Conservation (phyloP, 2,888 invertebrate genomes). For the Pimpla rufipes region DNA sequence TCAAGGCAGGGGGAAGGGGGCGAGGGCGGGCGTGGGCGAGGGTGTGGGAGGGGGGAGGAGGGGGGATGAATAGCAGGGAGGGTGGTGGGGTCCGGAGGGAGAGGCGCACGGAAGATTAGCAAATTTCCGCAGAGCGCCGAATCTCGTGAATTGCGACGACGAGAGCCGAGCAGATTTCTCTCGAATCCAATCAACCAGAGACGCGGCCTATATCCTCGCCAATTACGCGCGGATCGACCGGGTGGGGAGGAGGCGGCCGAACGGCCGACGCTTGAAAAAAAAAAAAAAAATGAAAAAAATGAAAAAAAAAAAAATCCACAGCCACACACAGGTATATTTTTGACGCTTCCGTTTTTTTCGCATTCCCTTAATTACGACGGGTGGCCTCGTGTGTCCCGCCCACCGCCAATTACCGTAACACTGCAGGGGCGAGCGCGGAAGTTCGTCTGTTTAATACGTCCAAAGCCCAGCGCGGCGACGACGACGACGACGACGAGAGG, state of each 20-base stretch:
- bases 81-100: background rate
- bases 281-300: slow-evolving; percentile 18
- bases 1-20: no score
- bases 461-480: background rate
- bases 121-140: slow-evolving; percentile 50
- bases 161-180: slow-evolving; percentile 42
- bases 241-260: background rate
- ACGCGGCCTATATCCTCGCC: slow-evolving; percentile 49
- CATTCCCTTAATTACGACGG: slow-evolving; percentile 1
- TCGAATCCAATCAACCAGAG: slow-evolving; percentile 57
- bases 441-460: slow-evolving; percentile 23
- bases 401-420: slow-evolving; percentile 48
- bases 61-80: slow-evolving; percentile 4
- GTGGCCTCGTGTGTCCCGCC: background rate
- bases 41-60: background rate
- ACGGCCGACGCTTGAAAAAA: slow-evolving; percentile 7
- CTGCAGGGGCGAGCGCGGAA: slow-evolving; percentile 30
- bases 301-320: slow-evolving; percentile 12
- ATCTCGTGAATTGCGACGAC: slow-evolving; percentile 43
- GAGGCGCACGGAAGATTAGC: slow-evolving; percentile 52
- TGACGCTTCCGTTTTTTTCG: slow-evolving; percentile 6
- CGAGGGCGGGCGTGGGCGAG: background rate
- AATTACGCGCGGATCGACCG: slow-evolving; percentile 49
- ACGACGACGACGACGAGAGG: no score
- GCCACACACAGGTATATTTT: background rate